Percentiles rank a stretch among this genome's conserved stretches.
These are phyloP conservation scores for Daubentonia madagascariensis DNA, from an alignment of 2,113 vertebrate species.

Conservation along the genomic window DNA sequence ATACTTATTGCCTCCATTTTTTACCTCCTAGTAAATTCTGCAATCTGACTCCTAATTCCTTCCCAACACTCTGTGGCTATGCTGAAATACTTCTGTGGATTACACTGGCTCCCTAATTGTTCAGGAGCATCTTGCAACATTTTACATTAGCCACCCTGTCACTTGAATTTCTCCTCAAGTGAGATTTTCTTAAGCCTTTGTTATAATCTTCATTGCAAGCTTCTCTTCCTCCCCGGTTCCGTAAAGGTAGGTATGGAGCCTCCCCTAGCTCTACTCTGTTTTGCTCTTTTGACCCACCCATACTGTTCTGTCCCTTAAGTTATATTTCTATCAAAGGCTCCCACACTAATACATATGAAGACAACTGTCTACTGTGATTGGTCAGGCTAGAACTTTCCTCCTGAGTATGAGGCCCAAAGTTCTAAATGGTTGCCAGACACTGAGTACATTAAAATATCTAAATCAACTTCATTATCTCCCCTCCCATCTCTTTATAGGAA, in stretches of 20 bases:
- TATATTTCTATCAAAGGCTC: background rate
- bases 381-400: background rate
- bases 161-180: background rate
- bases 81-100: background rate
- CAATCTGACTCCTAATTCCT: background rate
- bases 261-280: background rate
- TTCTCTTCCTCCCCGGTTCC: background rate
- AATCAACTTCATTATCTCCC: background rate
- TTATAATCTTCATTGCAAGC: background rate
- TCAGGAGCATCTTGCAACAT: background rate
- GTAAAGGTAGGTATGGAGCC: background rate
- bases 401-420: background rate
- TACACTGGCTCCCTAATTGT: rapidly evolving
- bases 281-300: background rate
- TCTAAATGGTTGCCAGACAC: background rate
- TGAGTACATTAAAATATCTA: background rate
- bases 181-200: background rate
- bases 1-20: background rate
- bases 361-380: background rate
- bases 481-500: background rate
- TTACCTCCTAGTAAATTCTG: background rate
- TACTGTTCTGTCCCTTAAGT: background rate
- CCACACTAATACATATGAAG: background rate
- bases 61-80: background rate
- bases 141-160: background rate